These are phyloP conservation scores for Nothoprocta perdicaria DNA, from an alignment of 2,113 vertebrate genomes.

Conservation along the genomic window DNA sequence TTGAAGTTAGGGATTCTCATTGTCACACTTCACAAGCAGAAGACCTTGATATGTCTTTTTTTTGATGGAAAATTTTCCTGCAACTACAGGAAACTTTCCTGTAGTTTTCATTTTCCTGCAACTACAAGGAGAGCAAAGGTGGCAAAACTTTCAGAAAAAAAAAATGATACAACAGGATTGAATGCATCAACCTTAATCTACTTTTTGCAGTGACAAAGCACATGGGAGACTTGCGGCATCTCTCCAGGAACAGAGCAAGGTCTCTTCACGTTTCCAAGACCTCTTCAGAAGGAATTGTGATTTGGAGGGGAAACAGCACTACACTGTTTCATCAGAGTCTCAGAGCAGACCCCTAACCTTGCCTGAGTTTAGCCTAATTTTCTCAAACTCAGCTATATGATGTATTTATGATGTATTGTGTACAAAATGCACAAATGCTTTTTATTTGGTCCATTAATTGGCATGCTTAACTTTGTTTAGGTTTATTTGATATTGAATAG, in stretches of 20 bases:
- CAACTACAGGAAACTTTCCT: too few relatives aligned
- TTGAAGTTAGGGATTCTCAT: not conserved
- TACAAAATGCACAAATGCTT: not conserved
- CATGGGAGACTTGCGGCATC: not conserved
- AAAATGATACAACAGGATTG: not conserved
- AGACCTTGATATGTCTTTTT: not conserved
- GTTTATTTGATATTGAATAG: not conserved
- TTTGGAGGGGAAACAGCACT: not conserved
- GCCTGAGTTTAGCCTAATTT: not conserved
- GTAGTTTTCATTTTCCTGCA: not conserved
- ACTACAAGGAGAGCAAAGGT: not conserved
- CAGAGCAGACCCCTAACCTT: not conserved
- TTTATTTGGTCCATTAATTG: not conserved
- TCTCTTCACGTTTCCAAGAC: not conserved
- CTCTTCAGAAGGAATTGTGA: not conserved
- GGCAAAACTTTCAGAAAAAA: not conserved
- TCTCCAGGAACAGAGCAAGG: not conserved
- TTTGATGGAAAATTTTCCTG: not conserved
- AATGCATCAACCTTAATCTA: not conserved
- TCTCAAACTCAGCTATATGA: not conserved
- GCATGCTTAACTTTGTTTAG: not conserved
- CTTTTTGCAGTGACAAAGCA: not conserved
- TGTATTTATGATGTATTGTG: not conserved
- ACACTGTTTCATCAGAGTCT: not conserved
- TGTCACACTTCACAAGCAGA: not conserved